These are phyloP conservation scores for Torymus texanus DNA, from an alignment of 2,888 invertebrate species.

Conservation along the genomic window DNA sequence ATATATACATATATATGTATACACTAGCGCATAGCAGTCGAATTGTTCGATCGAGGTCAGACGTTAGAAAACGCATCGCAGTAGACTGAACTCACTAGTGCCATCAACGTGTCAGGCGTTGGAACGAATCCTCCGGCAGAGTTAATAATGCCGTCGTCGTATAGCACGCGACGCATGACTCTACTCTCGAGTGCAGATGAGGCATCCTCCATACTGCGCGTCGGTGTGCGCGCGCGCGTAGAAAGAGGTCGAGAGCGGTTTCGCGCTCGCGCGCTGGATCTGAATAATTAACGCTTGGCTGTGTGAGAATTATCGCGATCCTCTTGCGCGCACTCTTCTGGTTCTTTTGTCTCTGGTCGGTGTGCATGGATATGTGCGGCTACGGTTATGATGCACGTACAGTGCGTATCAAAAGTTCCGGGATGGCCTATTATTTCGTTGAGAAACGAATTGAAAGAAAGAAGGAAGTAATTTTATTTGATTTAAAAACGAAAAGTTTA, in stretches of 20 bases:
- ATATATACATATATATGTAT: background rate
- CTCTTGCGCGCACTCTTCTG: conserved; percentile 19
- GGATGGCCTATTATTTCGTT: too few species aligned
- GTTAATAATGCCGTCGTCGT: conserved; percentile 27
- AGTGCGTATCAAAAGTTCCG: too few species aligned
- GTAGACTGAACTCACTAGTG: conserved; percentile 26
- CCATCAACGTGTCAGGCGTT: conserved; percentile 11
- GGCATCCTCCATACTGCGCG: too few species aligned
- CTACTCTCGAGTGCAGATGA: conserved; percentile 7
- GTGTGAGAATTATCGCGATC: conserved; percentile 47
- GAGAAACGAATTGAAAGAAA: too few species aligned
- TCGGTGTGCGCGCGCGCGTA: too few species aligned
- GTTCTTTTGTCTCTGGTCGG: conserved; percentile 20
- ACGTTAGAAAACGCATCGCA: conserved; percentile 26
- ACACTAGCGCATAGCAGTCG: background rate
- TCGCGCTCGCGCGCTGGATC: conserved; percentile 23
- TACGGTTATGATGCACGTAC: too few species aligned
- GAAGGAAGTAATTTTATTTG: too few species aligned
- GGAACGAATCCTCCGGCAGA: conserved; percentile 13
- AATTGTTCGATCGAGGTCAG: conserved; percentile 38
- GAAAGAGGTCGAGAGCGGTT: too few species aligned
- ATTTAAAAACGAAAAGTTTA: too few species aligned
- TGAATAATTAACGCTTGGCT: conserved; percentile 42
- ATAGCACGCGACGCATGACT: conserved; percentile 8
- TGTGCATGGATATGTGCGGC: background rate